Evolutionary conservation across 2,113 vertebrate species (phyloP), one percentile per base, ranked within the genome.

Genomic region (Macquaria australasica): DNA sequence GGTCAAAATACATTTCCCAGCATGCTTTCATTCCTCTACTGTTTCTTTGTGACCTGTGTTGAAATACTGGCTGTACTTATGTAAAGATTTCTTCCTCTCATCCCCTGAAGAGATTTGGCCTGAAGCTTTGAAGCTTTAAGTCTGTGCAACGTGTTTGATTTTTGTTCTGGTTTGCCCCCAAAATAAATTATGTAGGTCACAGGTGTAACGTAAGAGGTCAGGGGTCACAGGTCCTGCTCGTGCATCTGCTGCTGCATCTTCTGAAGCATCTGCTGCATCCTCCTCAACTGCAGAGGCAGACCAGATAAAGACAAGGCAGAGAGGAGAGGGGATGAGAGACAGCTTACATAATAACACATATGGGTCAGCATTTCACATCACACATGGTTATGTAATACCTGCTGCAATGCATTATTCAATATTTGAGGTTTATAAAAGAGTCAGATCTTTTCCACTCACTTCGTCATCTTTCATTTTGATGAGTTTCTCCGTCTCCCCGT

Each of bases 401-500:
- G n/a, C 69, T 74, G 59, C 37, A 4, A n/a, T 79, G 51, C 8
- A 80, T 70, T 73, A 45, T 82, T 79, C 37, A 77, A 11, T 8
- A 1, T 64, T 14, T n/a, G 4, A 58, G 56, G 71, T 88, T 87
- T 67, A 50, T 39, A 18, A 37, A 12, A 39, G 73, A 23, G 37
- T 48, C 20, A 0, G 2, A 5, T 58, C n/a, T 15, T 48, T 78
- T 1, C 8, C 68, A 68, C 89, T 91, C 73, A 98, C 98, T 92
- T 99, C 97, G 39, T 98, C 97, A 21, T 99, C 98, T 90, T 99
- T 99, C 97, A 95, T 97, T 90, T 97, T 97, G 91, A 99, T 98
- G 87, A 99, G 95, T 67, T 98, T 98, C 93, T 98, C 98, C 0
- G 97, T 97, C 91, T 98, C 97, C 0, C 93, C 96, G 4, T 97